Percentiles rank a stretch among this genome's conserved stretches.
Conservation (phyloP, 1,140 invertebrate species). For the Cataglyphis hispanica region DNA sequence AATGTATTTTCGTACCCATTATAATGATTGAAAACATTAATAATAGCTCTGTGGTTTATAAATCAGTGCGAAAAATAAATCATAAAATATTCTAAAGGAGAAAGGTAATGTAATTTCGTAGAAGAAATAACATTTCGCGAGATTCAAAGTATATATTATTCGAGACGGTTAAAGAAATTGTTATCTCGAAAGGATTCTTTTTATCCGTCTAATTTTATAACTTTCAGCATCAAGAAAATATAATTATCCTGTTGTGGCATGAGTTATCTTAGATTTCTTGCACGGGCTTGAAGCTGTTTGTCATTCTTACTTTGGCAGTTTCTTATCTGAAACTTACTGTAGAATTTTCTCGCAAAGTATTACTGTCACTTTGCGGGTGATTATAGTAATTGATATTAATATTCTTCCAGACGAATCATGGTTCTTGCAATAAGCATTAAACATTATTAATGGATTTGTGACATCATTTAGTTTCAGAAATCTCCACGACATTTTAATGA, state of each 20-base stretch:
- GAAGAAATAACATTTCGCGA: background rate
- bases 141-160: background rate
- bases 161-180: slow-evolving; percentile 1
- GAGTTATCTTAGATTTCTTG: background rate
- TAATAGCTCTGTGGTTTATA: background rate
- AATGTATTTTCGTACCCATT: background rate
- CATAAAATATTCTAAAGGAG: background rate
- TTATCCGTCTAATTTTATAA: background rate
- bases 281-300: background rate
- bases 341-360: background rate
- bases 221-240: background rate
- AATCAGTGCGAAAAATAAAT: background rate
- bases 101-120: background rate
- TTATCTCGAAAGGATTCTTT: background rate
- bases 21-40: background rate
- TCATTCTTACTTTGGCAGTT: background rate
- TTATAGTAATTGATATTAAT: background rate
- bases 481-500: no score
- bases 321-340: background rate
- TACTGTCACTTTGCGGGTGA: background rate
- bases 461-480: no score
- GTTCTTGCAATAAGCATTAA: no score
- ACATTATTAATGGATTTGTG: no score
- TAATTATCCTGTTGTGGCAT: background rate
- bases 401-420: no score